phyloP scores from a whole-genome alignment of 2,797 vertebrate genomes.

The Phataginus tricuspis region DNA sequence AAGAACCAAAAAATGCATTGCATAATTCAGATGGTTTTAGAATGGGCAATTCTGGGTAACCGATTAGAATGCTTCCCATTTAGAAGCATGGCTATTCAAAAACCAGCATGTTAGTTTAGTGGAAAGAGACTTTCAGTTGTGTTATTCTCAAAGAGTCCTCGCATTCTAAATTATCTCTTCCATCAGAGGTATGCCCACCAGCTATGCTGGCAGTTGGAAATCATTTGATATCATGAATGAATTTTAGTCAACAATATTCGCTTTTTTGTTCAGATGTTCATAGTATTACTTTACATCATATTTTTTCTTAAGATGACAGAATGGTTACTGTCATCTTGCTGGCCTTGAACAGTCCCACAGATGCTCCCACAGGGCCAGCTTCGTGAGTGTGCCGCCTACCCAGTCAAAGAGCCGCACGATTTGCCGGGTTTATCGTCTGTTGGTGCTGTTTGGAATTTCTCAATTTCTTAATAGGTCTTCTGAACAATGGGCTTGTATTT shows the following conservation, averaged over 20 bases:
- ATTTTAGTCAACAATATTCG: neutral
- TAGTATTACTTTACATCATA: neutral
- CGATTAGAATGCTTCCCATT: neutral
- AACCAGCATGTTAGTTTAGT: neutral
- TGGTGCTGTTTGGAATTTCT: neutral
- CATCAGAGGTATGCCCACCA: neutral
- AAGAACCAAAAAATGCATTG: neutral
- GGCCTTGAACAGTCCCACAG: neutral
- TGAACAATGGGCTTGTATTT: neutral
- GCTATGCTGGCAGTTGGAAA: neutral
- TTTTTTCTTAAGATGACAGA: neutral
- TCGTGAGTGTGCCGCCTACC: rapidly evolving
- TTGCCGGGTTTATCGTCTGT: neutral
- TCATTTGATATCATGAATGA: neutral
- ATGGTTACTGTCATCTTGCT: neutral
- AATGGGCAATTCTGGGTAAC: neutral
- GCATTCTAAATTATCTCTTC: neutral
- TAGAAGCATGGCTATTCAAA: neutral
- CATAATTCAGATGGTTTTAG: neutral
- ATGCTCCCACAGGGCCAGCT: neutral
- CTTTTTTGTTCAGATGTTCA: neutral
- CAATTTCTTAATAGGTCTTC: neutral
- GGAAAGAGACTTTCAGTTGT: neutral
- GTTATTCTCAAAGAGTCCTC: neutral
- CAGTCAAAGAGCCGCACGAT: neutral